Percentiles rank a stretch among this genome's conserved stretches.
phyloP scores from a whole-genome alignment of 2,888 invertebrate species.

The Andrena haemorrhoa region DNA sequence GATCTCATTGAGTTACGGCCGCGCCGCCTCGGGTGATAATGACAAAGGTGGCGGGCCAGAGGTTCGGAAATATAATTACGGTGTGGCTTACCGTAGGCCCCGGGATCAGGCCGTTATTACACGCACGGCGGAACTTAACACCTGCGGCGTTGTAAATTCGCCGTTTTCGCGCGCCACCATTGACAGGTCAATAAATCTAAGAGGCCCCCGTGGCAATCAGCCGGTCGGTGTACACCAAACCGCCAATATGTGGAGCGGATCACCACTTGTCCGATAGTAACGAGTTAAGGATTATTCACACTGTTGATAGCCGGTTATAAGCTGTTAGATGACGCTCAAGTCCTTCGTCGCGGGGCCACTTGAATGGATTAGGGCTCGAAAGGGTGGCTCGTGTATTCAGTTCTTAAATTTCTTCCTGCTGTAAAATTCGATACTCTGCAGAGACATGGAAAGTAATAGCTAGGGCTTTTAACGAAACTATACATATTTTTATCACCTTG shows the following conservation, averaged over 20 bases:
- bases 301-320: conserved; percentile 45
- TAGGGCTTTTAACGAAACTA: too few relatives aligned
- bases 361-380: conserved; percentile 18
- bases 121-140: conserved; percentile 79
- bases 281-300: conserved; percentile 69
- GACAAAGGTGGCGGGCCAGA: conserved; percentile 73
- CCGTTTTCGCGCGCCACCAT: conserved; percentile 79
- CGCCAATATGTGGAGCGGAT: conserved; percentile 74
- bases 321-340: background rate
- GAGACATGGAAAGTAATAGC: too few relatives aligned
- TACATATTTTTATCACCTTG: too few relatives aligned
- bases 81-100: conserved; percentile 77
- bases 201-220: conserved; percentile 77
- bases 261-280: conserved; percentile 66
- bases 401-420: background rate
- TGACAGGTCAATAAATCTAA: conserved; percentile 82
- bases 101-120: conserved; percentile 77
- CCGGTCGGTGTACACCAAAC: conserved; percentile 69
- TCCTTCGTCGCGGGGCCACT: background rate
- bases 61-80: conserved; percentile 77
- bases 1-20: conserved; percentile 74
- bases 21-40: conserved; percentile 73
- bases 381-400: background rate
- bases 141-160: conserved; percentile 81
- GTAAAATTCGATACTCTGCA: too few relatives aligned